A percentile compares a stretch with the other conserved stretches of the same genome.
Conservation (phyloP, 2,113 vertebrate species). For the Myocastor coypus region DNA sequence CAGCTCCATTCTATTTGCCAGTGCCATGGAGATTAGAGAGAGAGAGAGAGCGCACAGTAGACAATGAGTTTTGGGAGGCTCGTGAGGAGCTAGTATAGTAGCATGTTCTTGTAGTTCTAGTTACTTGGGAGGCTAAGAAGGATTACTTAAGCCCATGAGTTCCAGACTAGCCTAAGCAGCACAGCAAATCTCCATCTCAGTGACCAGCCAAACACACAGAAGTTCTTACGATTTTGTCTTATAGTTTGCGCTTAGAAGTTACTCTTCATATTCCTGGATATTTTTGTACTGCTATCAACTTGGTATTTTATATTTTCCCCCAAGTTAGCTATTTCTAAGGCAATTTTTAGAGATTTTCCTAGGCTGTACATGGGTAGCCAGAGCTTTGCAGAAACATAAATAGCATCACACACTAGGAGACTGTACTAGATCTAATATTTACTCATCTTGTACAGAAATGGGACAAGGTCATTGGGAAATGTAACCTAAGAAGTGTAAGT, state of each 20-base stretch:
- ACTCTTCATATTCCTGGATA: conserved; percentile 55
- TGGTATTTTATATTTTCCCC: conserved; percentile 61
- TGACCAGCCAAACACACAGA: not conserved
- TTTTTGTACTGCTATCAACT: conserved; percentile 51
- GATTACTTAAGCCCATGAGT: not conserved
- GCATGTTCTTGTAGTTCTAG: not conserved
- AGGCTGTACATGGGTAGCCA: conserved; percentile 14
- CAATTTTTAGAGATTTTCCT: conserved; percentile 65
- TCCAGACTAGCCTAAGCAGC: not conserved
- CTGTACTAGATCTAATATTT: conserved; percentile 79
- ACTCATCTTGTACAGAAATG: conserved; percentile 67
- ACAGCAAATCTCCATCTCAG: not conserved
- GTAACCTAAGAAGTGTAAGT: conserved; percentile 79
- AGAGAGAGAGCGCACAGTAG: not conserved
- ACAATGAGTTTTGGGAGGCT: conserved; percentile 20
- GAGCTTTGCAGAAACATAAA: conserved; percentile 69
- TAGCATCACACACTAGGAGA: conserved; percentile 70
- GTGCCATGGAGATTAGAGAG: not conserved
- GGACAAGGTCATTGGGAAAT: conserved; percentile 76
- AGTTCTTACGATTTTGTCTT: conserved; percentile 17
- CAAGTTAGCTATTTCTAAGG: conserved; percentile 43
- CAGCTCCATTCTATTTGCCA: not conserved
- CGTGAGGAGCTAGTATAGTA: not conserved
- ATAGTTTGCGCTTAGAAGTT: conserved; percentile 6
- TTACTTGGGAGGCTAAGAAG: not conserved